Percentiles rank a stretch among this genome's conserved stretches.
phyloP scores from a whole-genome alignment of 2,797 vertebrate genomes.

The Pteronotus mesoamericanus region DNA sequence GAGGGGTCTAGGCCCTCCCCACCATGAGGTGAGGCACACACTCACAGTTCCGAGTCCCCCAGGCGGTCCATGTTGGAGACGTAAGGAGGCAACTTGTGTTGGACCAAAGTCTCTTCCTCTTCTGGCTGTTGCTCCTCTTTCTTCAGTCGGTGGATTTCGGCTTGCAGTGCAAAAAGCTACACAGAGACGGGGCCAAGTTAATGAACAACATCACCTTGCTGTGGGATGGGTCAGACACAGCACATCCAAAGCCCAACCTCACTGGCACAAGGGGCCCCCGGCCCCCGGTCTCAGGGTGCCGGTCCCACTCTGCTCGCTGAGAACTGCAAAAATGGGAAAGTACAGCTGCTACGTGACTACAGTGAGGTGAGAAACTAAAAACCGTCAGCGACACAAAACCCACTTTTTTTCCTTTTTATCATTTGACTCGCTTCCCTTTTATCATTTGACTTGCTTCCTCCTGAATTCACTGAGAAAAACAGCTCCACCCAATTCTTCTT shows the following conservation, averaged over 20 bases:
- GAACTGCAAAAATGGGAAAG: neutral
- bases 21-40: neutral
- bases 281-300: neutral
- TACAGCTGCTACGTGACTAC: neutral
- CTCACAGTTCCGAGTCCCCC: conserved; percentile 98
- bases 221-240: neutral
- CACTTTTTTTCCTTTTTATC: neutral
- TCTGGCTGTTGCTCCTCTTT: conserved; percentile 86
- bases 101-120: conserved; percentile 82
- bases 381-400: neutral
- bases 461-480: neutral
- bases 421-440: neutral
- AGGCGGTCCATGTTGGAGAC: conserved; percentile 98
- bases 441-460: neutral
- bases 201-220: neutral
- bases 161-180: conserved; percentile 95
- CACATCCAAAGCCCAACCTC: neutral
- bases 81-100: conserved; percentile 93
- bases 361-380: neutral
- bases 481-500: neutral
- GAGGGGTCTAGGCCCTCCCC: neutral
- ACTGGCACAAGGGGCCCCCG: neutral
- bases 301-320: neutral
- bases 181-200: conserved; percentile 36
- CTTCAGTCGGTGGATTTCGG: conserved; percentile 84